phyloP scores from a whole-genome alignment of 2,888 invertebrate species.

The Amiota mariae region DNA sequence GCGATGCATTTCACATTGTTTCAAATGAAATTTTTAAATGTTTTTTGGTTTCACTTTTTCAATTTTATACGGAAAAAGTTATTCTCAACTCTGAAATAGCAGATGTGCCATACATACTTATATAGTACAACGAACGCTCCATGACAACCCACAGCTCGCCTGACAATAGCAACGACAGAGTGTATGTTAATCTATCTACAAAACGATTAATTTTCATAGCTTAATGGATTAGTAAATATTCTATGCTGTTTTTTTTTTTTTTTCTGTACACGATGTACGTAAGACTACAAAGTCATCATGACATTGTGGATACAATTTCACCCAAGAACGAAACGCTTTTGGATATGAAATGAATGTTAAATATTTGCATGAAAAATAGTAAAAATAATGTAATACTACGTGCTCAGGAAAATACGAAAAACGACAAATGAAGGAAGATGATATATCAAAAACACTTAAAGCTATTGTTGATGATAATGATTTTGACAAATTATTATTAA shows the following conservation, averaged over 20 bases:
- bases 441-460: constrained; percentile 16
- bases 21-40: constrained; percentile 21
- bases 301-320: background rate
- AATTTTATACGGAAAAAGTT: background rate
- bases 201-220: too few relatives aligned
- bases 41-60: constrained; percentile 11
- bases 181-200: too few relatives aligned
- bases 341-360: background rate
- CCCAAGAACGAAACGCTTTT: background rate
- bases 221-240: too few relatives aligned
- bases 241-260: too few relatives aligned
- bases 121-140: too few relatives aligned
- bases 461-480: constrained; percentile 41
- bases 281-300: background rate
- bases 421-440: background rate
- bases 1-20: too few relatives aligned
- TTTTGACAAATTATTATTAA: constrained; percentile 26
- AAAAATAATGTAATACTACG: too few relatives aligned
- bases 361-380: background rate
- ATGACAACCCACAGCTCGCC: too few relatives aligned
- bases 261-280: too few relatives aligned
- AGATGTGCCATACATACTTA: too few relatives aligned
- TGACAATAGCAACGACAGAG: too few relatives aligned
- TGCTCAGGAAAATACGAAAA: too few relatives aligned
- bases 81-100: background rate